Conservation (phyloP, 2,113 vertebrate genomes). For the Ciconia maguari region DNA sequence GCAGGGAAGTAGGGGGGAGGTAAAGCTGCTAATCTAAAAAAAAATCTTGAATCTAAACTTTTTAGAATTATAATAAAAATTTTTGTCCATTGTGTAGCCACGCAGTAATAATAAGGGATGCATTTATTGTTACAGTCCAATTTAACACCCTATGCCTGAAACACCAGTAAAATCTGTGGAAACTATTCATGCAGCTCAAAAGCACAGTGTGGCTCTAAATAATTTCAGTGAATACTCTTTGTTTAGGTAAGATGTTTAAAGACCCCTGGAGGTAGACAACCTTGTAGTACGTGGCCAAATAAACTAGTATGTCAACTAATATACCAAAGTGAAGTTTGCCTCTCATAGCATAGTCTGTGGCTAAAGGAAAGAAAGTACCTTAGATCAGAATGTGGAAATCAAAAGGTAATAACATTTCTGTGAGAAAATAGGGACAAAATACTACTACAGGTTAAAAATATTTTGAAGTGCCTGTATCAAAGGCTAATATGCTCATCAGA, state of each 20-base stretch:
- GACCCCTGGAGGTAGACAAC: background rate
- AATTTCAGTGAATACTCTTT: background rate
- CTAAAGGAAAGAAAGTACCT: background rate
- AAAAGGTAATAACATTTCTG: background rate
- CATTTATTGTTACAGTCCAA: background rate
- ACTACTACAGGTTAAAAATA: background rate
- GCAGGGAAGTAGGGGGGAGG: background rate
- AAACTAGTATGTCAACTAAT: background rate
- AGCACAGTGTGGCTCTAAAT: background rate
- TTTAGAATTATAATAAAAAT: background rate
- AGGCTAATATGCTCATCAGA: background rate
- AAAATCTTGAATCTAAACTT: background rate
- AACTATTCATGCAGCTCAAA: slow-evolving; percentile 14
- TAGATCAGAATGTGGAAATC: background rate
- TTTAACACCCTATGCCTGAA: background rate
- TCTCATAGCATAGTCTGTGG: background rate
- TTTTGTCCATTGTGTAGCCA: background rate
- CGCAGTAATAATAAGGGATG: background rate
- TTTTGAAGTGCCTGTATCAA: background rate
- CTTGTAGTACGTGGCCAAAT: background rate
- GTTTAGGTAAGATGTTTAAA: slow-evolving; percentile 1
- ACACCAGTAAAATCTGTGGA: background rate
- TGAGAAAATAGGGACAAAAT: background rate
- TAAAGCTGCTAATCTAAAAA: background rate
- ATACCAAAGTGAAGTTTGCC: background rate